Evolutionary conservation across 2,113 vertebrate genomes (phyloP).

Genomic region (Tachuris rubrigastra): DNA sequence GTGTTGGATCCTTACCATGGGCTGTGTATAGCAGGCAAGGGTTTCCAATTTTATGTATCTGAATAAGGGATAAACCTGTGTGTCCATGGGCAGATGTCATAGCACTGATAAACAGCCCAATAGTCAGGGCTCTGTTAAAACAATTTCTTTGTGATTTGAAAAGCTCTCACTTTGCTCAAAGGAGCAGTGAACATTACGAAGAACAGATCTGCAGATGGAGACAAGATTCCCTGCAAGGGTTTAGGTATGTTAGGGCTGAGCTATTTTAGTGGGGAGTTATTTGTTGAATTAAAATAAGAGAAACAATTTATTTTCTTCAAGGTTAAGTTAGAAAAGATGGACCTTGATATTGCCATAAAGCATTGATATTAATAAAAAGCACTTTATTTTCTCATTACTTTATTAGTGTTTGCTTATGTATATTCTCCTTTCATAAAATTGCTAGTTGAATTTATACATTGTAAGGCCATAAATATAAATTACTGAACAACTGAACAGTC

Average conservation of each 20-base stretch:
- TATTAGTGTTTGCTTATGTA: neutral
- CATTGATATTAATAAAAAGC: neutral
- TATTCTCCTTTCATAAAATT: neutral
- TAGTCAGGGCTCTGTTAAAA: neutral
- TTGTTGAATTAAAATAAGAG: neutral
- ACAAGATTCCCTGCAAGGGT: neutral
- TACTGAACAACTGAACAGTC: neutral
- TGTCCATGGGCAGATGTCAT: neutral
- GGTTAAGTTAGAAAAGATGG: neutral
- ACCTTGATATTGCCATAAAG: neutral
- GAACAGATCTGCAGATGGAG: neutral
- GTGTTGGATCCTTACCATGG: neutral
- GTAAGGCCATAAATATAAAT: neutral
- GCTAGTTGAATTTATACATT: neutral
- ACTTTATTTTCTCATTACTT: neutral
- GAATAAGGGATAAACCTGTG: neutral
- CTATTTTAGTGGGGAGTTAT: neutral
- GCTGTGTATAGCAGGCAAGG: neutral
- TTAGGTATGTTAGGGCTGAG: neutral
- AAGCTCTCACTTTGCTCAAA: neutral
- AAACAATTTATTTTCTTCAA: slow-evolving; percentile 6
- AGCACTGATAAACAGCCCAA: neutral
- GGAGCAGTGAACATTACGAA: neutral
- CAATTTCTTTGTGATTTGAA: neutral
- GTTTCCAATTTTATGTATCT: neutral